Percentiles rank a stretch among this genome's conserved stretches.
These are phyloP conservation scores for Chamaea fasciata DNA, from an alignment of 2,113 vertebrate species.

Conservation along the genomic window DNA sequence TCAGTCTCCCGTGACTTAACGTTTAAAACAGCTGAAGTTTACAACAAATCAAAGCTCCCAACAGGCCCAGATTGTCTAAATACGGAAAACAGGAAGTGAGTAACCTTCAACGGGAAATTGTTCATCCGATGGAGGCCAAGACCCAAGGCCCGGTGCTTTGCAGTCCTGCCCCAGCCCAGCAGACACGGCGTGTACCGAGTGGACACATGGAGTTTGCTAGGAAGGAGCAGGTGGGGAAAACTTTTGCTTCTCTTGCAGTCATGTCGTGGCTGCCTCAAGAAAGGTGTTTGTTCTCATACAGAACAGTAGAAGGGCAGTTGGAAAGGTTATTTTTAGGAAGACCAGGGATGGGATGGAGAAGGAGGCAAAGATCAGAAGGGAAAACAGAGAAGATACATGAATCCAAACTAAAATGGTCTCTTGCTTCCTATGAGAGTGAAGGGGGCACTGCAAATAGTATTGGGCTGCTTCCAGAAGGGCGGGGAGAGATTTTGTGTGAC, in stretches of 20 bases:
- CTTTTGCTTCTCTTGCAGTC: not conserved
- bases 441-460: not conserved
- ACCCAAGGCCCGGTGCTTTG: slow-evolving; percentile 11
- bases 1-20: slow-evolving; percentile 23
- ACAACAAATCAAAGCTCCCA: slow-evolving; percentile 67
- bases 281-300: not conserved
- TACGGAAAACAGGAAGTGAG: slow-evolving; percentile 84
- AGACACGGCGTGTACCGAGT: not conserved
- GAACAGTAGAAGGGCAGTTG: not conserved
- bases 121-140: slow-evolving; percentile 77
- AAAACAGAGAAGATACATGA: not conserved
- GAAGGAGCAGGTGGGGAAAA: not conserved
- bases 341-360: not conserved
- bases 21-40: slow-evolving; percentile 71
- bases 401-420: not conserved
- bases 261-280: fast-evolving
- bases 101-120: slow-evolving; percentile 84
- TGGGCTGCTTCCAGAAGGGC: slow-evolving; percentile 25
- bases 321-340: not conserved
- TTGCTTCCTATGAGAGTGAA: not conserved
- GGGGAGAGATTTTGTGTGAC: not conserved
- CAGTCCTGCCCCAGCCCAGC: slow-evolving; percentile 28
- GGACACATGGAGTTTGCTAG: fast-evolving
- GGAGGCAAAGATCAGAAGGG: not conserved
- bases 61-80: slow-evolving; percentile 69